These are phyloP conservation scores for Mus musculus DNA, from an alignment of 2,113 vertebrate species.

Conservation along the genomic window GRCm39 chr7:109160001-109160500, in stretches of 20 bases:
- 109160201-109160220: background rate
- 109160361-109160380: conserved; percentile 18
- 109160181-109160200: conserved; percentile 12
- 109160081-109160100: background rate
- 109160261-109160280: conserved; percentile 19
- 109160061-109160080: background rate
- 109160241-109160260: background rate
- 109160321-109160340: background rate
- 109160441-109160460: background rate
- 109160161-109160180: conserved; percentile 8
- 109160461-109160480: background rate
- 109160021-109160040: background rate
- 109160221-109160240: background rate
- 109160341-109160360: background rate
- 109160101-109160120: background rate
- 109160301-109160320: background rate
- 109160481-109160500: background rate
- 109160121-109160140: background rate
- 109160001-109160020: background rate
- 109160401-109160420: background rate
- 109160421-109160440: background rate
- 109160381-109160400: background rate
- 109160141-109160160: background rate
- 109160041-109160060: background rate
- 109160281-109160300: background rate